A percentile compares a stretch with the other conserved stretches of the same genome.
Evolutionary conservation across 2,888 invertebrate species (phyloP).

Genomic region (Leptogaster cylindrica): DNA sequence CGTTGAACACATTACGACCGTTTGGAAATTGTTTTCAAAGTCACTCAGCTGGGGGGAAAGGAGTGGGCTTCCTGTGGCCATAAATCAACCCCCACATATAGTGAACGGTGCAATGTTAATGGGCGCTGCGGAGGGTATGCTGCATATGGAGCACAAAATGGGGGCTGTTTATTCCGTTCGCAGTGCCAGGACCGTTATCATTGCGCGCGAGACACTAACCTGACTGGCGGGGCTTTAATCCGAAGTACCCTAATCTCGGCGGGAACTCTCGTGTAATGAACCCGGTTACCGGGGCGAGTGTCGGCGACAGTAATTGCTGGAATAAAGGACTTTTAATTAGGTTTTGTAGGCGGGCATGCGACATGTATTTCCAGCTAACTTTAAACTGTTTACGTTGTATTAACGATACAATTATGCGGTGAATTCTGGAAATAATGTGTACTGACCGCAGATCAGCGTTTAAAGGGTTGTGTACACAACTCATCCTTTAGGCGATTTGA

Average conservation of each 20-base stretch:
- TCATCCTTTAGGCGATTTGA: too few relatives aligned
- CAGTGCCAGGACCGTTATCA: not conserved
- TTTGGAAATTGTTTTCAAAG: slow-evolving; percentile 14
- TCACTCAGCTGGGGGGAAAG: not conserved
- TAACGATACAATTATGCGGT: slow-evolving; percentile 3
- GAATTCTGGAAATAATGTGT: slow-evolving; percentile 4
- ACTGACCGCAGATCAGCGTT: too few relatives aligned
- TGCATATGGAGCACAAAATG: slow-evolving; percentile 16
- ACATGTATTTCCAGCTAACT: not conserved
- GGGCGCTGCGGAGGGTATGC: not conserved
- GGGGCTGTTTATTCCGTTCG: not conserved
- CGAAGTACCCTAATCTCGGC: slow-evolving; percentile 8
- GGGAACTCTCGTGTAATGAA: slow-evolving; percentile 10
- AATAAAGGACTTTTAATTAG: slow-evolving; percentile 20
- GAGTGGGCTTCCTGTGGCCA: not conserved
- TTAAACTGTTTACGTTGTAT: slow-evolving; percentile 13
- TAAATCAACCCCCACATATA: slow-evolving; percentile 13
- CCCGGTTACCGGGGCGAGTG: not conserved
- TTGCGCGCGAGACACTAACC: slow-evolving; percentile 20
- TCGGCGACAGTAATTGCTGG: not conserved
- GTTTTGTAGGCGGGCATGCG: not conserved
- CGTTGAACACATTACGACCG: not conserved
- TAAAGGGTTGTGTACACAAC: too few relatives aligned
- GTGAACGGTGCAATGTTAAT: slow-evolving; percentile 7
- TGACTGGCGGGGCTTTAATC: not conserved